phyloP scores from a whole-genome alignment of 2,113 vertebrate species.

The Nerophis ophidion region DNA sequence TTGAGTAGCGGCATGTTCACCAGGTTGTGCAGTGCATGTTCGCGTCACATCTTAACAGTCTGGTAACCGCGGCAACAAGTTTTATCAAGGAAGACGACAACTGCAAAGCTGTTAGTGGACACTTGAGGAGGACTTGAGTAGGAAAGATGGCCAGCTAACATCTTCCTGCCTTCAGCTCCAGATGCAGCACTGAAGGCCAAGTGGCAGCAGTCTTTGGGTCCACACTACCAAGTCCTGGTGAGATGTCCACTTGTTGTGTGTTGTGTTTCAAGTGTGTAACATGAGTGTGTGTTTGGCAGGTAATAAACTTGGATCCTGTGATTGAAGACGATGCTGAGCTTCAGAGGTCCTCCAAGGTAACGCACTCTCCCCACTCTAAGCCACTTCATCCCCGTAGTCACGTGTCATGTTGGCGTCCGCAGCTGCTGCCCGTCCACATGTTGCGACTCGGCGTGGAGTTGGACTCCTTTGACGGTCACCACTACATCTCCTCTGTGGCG shows the following conservation, averaged over 20 bases:
- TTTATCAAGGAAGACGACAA: no score
- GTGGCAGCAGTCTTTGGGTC: conserved; percentile 86
- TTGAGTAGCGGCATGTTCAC: neutral
- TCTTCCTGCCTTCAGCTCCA: conserved; percentile 26
- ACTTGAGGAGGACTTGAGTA: no score
- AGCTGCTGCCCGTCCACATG: conserved; percentile 90
- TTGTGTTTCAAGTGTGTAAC: conserved; percentile 7
- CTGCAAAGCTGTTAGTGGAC: no score
- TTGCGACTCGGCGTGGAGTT: conserved; percentile 90
- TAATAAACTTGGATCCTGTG: conserved; percentile 81
- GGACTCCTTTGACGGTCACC: conserved; percentile 92
- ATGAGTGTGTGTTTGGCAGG: conserved; percentile 61
- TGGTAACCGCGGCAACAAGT: no score
- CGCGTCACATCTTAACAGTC: no score
- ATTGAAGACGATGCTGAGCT: conserved; percentile 85
- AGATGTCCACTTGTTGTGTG: conserved; percentile 26
- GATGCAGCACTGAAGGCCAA: conserved; percentile 77
- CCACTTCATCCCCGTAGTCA: neutral
- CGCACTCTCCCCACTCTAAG: neutral
- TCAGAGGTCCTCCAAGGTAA: conserved; percentile 92
- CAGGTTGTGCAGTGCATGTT: no score
- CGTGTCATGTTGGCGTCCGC: neutral
- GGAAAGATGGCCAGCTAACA: no score
- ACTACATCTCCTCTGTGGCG: conserved; percentile 90
- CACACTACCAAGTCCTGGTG: conserved; percentile 90